Percentiles rank a stretch among this genome's conserved stretches.
phyloP scores from a whole-genome alignment of 2,797 vertebrate species.

The Tragopan temminckii region DNA sequence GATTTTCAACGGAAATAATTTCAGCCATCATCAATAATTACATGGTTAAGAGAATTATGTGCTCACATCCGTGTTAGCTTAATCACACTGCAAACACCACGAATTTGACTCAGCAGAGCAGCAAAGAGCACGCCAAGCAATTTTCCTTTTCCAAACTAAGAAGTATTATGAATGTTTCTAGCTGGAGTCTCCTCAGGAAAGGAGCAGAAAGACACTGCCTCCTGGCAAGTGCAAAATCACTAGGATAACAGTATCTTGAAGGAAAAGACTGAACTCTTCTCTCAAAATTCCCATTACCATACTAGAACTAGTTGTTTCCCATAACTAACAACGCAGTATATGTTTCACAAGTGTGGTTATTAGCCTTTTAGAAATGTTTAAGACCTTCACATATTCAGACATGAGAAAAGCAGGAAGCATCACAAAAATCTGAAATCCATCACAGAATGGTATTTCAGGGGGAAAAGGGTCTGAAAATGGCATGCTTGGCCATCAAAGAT shows the following conservation, averaged over 20 bases:
- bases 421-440: not conserved
- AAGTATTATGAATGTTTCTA: not conserved
- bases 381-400: not conserved
- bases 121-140: slow-evolving; percentile 12
- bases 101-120: not conserved
- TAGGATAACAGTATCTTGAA: not conserved
- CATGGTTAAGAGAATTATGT: not conserved
- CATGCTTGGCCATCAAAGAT: not conserved
- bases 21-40: not conserved
- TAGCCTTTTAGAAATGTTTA: not conserved
- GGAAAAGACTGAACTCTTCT: not conserved
- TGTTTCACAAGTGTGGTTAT: not conserved
- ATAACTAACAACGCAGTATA: not conserved
- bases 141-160: not conserved
- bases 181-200: not conserved
- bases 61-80: slow-evolving; percentile 13
- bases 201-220: not conserved
- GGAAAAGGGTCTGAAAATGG: not conserved
- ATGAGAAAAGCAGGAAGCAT: not conserved
- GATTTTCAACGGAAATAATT: slow-evolving; percentile 25
- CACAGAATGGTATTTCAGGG: not conserved
- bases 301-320: not conserved
- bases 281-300: not conserved
- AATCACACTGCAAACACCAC: not conserved
- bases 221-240: not conserved